These are phyloP conservation scores for Cosmorhoe ocellata DNA, from an alignment of 2,888 invertebrate species.

Conservation along the genomic window DNA sequence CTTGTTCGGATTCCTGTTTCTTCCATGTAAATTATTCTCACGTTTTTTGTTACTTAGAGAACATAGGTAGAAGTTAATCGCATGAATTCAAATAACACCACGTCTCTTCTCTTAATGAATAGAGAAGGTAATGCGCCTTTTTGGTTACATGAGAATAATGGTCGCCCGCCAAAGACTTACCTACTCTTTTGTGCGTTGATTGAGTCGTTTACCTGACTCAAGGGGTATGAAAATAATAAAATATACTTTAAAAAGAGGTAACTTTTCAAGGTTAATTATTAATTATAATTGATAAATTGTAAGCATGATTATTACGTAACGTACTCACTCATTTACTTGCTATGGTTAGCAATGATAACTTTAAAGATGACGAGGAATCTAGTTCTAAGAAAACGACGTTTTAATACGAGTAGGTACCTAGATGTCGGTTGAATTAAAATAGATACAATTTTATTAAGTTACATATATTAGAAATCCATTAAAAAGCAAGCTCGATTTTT, in stretches of 20 bases:
- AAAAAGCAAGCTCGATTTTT: too few relatives aligned
- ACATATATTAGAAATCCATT: too few relatives aligned
- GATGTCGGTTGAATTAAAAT: too few relatives aligned
- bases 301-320: too few relatives aligned
- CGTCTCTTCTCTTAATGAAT: constrained; percentile 31
- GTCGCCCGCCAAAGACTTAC: neutral
- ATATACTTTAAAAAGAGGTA: constrained; percentile 3
- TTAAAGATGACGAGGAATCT: too few relatives aligned
- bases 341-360: too few relatives aligned
- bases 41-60: constrained; percentile 23
- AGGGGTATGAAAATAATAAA: constrained; percentile 1
- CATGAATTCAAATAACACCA: constrained; percentile 40
- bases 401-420: too few relatives aligned
- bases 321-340: too few relatives aligned
- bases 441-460: too few relatives aligned
- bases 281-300: too few relatives aligned
- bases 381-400: too few relatives aligned
- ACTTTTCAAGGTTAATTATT: too few relatives aligned
- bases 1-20: constrained; percentile 9
- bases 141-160: constrained; percentile 4
- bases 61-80: constrained; percentile 38
- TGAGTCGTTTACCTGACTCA: constrained; percentile 5
- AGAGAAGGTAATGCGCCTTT: constrained; percentile 10
- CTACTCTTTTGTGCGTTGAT: constrained; percentile 19
- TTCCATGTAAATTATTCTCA: constrained; percentile 27